Evolutionary conservation across 2,113 vertebrate genomes (phyloP), one percentile per base, ranked within the genome.

Genomic region (Eonycteris spelaea): DNA sequence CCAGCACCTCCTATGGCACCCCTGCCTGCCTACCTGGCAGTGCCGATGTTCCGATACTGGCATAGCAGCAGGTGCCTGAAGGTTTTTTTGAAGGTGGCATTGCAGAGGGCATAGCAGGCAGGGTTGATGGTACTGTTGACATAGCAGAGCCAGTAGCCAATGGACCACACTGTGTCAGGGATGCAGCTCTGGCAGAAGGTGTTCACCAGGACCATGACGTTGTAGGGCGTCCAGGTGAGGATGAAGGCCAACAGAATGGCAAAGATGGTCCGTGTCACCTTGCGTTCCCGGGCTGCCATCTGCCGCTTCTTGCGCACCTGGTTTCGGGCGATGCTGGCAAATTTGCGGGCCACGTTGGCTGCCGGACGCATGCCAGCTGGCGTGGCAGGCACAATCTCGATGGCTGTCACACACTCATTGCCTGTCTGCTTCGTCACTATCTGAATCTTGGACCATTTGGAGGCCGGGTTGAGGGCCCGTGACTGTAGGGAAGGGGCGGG

Each of bases 41-140:
- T 98, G 96, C 99, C 99, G 26, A 99, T 99, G 95, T 99, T 99
- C 94, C 99, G 99, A 95, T 99, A 99, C 97, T 99, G 99, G 98
- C 99, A 99, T 96, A 99, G 98, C 83, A 99, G 98, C 94, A 99
- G 99, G 98, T 99, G 99, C 98, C 99, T 99, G 98, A 99, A 99
- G 30, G 99, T 99, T 98, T 99, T 99, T 98, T 99, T 99, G 97
- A 99, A 99, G 1, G 99, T 99, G 97, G 99, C 99, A 1, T 99
- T 99, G 98, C 99, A 99, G 97, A 99, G 99, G 24, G 99, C 99
- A 0, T 99, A 99, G 98, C 99, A 99, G 87, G 99, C 99, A 0
- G 99, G 99, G 98, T 99, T 99, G 98, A 99, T 99, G 93, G 99
- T 99, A 93, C 99, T 99, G 98, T 99, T 99, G 98, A 99, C 99